Base-by-base conservation (phyloP, 2,113 vertebrate species). In the Plotosus lineatus region DNA sequence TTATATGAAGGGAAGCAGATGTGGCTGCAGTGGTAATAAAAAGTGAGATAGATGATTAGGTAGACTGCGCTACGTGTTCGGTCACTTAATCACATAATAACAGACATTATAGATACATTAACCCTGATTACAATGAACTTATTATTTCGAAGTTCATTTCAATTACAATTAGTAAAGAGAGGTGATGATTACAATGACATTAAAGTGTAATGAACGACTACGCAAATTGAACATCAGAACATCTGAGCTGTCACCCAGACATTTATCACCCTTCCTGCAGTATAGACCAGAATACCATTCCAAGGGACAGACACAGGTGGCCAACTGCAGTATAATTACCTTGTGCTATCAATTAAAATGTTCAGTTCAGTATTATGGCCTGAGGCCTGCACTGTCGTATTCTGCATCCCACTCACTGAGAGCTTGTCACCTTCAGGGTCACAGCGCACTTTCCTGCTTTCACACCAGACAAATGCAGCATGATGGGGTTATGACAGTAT, bases 311-410 rank as follows among this genome's bases (percentile, higher is more conserved):
- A 91, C 92, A 93, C 93, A 94, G 92, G 92, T 94, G 93, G 87
- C 89, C 68, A 80, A 74, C 77, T 89, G 87, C 87, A 88, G 88
- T 88, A 86, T 91, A 92, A 93, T 92, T 90, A 93, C 89, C 89
- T 89, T 89, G 82, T 88, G 92, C 91, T 87, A 92, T 92, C 90
- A 93, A 92, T 93, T 92, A 92, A 90, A 89, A 83, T 71, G 44
- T 86, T 86, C 82, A 88, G 85, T 90, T 85, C 83, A 33, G 86
- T 78, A 85, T 78, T 88, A 90, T 87, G 85, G 88, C 91, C 90
- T 38, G 75, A 85, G 88, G 92, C 90, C 80, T 84, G 80, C 66
- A 82, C 84, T 88, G 78, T 87, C 84, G 86, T 80, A 78, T 82
- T 88, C 86, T 78, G 77, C 86, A 85, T 85, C 85, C 80, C 83